Evolutionary conservation across 2,113 vertebrate species (phyloP).

Genomic region (Salvelinus alpinus): DNA sequence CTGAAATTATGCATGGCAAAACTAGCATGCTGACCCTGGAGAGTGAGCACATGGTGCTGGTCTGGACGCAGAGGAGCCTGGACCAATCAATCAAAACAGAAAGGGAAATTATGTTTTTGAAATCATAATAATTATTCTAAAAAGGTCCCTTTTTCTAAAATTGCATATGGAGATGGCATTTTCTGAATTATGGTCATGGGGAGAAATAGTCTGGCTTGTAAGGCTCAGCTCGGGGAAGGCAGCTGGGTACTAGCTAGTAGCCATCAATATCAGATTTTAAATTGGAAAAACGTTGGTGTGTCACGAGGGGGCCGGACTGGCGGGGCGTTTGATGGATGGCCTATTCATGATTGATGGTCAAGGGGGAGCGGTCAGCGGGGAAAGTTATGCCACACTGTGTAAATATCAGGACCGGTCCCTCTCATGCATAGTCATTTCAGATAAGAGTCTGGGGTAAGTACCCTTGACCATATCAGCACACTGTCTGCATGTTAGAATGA

Average conservation of each 20-base stretch:
- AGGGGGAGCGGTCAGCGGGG: constrained; percentile 7
- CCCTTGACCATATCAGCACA: constrained; percentile 35
- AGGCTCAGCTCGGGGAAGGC: constrained; percentile 45
- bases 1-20: no score
- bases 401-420: constrained; percentile 54
- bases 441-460: constrained; percentile 29
- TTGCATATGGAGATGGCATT: constrained; percentile 22
- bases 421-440: constrained; percentile 39
- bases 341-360: constrained; percentile 67
- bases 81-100: background rate
- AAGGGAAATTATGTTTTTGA: background rate
- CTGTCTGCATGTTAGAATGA: constrained; percentile 12
- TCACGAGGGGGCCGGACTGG: constrained; percentile 54
- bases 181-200: constrained; percentile 31
- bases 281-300: constrained; percentile 67
- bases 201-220: background rate
- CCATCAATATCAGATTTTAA: constrained; percentile 71
- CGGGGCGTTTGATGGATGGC: constrained; percentile 63
- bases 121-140: background rate
- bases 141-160: background rate
- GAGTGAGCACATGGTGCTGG: no score
- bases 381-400: constrained; percentile 59
- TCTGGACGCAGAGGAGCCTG: no score
- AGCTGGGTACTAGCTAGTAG: constrained; percentile 41
- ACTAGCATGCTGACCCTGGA: no score